phyloP scores from a whole-genome alignment of 2,797 vertebrate genomes.

The Gambelia wislizenii region DNA sequence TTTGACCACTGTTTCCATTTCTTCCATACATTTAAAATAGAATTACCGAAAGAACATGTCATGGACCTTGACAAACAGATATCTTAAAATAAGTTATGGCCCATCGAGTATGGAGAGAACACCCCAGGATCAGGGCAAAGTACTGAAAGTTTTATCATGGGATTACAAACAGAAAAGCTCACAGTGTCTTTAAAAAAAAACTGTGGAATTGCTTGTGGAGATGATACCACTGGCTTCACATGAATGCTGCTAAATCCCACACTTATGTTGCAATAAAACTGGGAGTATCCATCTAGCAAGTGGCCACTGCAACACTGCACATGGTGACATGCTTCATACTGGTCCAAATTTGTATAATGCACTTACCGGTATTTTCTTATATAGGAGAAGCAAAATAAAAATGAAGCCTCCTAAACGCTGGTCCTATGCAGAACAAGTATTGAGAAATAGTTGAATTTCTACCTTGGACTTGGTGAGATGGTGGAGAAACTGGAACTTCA shows the following conservation, averaged over 20 bases:
- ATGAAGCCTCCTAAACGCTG: background rate
- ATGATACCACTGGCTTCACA: background rate
- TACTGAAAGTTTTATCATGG: background rate
- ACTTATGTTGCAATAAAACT: background rate
- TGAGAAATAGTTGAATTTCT: conserved; percentile 8
- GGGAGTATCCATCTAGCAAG: background rate
- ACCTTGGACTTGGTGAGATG: conserved; percentile 77
- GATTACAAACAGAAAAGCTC: background rate
- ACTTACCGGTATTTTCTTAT: background rate
- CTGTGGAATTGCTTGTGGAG: background rate
- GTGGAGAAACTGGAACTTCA: conserved; percentile 75
- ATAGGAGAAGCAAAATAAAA: background rate
- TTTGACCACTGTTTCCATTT: background rate
- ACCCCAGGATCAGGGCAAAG: background rate
- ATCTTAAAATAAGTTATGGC: background rate
- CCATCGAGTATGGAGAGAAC: too few species aligned
- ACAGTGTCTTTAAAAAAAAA: background rate
- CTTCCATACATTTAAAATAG: background rate
- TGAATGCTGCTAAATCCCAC: background rate
- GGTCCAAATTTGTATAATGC: background rate
- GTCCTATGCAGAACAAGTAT: background rate
- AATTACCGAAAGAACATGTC: background rate
- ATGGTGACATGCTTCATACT: background rate
- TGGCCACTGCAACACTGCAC: background rate
- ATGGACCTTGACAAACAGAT: background rate